Percentiles rank a stretch among this genome's conserved stretches.
phyloP scores from a whole-genome alignment of 2,888 invertebrate species.

The Crocallis elinguaria region DNA sequence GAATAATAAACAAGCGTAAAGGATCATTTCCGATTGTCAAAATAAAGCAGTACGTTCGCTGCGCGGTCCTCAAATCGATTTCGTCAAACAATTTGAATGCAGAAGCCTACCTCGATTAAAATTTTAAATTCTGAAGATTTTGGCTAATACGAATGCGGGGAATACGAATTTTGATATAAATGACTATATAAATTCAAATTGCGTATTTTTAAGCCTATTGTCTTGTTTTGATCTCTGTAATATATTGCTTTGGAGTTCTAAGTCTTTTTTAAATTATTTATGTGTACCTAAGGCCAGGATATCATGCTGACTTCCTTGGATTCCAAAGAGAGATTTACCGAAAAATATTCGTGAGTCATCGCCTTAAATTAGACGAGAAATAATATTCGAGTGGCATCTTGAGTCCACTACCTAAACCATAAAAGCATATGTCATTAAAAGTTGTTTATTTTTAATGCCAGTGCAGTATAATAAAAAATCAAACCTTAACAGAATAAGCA shows the following conservation, averaged over 20 bases:
- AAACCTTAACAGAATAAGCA: too few relatives aligned
- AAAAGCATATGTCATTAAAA: constrained; percentile 1
- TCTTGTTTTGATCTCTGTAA: constrained; percentile 30
- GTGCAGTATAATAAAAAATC: background rate
- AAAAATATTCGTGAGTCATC: constrained; percentile 20
- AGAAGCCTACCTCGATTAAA: constrained; percentile 43
- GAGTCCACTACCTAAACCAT: background rate
- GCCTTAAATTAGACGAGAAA: constrained; percentile 11
- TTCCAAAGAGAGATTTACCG: constrained; percentile 7
- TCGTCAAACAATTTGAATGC: constrained; percentile 58
- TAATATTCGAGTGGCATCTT: background rate
- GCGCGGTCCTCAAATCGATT: constrained; percentile 34
- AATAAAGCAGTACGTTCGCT: constrained; percentile 28
- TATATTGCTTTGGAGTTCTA: constrained; percentile 6
- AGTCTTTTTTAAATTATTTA: constrained; percentile 2
- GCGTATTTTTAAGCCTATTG: constrained; percentile 43
- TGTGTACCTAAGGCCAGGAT: constrained; percentile 15
- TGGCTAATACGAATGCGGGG: constrained; percentile 67
- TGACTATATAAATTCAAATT: constrained; percentile 45
- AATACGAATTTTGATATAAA: constrained; percentile 63
- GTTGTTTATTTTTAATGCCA: background rate
- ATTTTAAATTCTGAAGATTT: constrained; percentile 72
- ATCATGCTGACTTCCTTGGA: constrained; percentile 14
- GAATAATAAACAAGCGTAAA: constrained; percentile 55
- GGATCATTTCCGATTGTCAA: constrained; percentile 65